Evolutionary conservation across 2,113 vertebrate species (phyloP), one percentile per base, ranked within the genome.

Genomic region (Globicephala melas): DNA sequence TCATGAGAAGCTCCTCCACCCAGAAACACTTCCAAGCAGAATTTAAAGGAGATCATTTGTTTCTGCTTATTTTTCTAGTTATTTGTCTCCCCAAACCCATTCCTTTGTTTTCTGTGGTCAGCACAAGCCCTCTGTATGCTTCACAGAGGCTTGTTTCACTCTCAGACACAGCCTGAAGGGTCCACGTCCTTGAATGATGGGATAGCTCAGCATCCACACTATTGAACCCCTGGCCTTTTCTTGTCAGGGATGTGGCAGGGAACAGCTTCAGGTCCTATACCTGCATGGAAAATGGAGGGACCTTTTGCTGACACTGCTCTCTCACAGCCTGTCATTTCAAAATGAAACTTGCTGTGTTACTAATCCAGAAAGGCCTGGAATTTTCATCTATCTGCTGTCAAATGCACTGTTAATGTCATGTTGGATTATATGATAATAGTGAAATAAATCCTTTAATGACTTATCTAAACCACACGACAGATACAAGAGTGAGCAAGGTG

Each of bases 331-430:
- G 74, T 2, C 23, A 67, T 86, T 98, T 77, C 76, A 97, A 97
- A 98, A 67, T 47, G 76, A 94, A 80, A 62, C 91, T 92, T 73
- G 90, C 82, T 89, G 70, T 92, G 41, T 87, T 98, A 0, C 0
- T 97, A 97, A 98, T 98, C 90, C 95, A 97, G 90, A 97, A 95
- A 97, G 87, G 82, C 96, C 58, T 97, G 80, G 74, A 97, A 96
- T 98, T 98, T 96, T 97, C 85, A 97, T 77, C 62, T 67, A 73
- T 70, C 94, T 89, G 47, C 74, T 98, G 74, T 98, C 92, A 98
- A 96, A 95, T 96, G 76, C 84, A 84, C 94, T 92, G 77, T 82
- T 98, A 91, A 70, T 96, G 97, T 91, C 67, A 95, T 63, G 82
- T 26, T 96, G 87, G 95, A 97, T 98, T 96, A 96, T 95, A 98